Evolutionary conservation across 2,113 vertebrate species (phyloP).

Genomic region (Gymnorhina tibicen): DNA sequence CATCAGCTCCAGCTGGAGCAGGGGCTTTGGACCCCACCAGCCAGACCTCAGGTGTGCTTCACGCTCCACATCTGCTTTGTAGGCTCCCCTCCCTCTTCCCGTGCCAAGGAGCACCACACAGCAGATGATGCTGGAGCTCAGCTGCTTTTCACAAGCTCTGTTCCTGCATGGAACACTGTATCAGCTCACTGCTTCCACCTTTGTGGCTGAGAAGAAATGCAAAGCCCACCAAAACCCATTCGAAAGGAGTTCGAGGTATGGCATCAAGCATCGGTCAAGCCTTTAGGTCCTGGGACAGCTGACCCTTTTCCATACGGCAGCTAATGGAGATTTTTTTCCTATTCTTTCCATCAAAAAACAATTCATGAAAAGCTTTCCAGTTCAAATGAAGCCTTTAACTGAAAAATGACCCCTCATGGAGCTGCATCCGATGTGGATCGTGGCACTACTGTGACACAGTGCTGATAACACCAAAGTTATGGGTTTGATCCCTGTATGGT

Average conservation of each 20-base stretch:
- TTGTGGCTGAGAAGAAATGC: not conserved
- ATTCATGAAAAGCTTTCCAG: not conserved
- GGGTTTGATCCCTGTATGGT: not conserved
- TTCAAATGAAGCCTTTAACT: not conserved
- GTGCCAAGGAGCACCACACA: not conserved
- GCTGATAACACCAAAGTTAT: not conserved
- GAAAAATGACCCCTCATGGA: not conserved
- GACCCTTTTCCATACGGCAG: not conserved
- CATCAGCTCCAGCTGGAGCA: not conserved
- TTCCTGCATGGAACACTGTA: not conserved
- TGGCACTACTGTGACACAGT: not conserved
- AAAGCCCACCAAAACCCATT: not conserved
- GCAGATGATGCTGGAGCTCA: not conserved
- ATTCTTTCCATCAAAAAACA: not conserved
- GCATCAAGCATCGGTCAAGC: accelerated
- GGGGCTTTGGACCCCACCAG: not conserved
- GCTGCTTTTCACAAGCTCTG: not conserved
- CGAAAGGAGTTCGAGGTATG: not conserved
- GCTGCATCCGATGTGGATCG: not conserved
- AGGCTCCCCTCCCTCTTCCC: not conserved
- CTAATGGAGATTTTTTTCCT: not conserved
- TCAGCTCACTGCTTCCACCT: not conserved
- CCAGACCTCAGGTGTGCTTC: not conserved
- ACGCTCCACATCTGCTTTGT: not conserved
- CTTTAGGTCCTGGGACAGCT: not conserved